Conservation (phyloP, 1,140 invertebrate species). For the Adoxophyes honmai region DNA sequence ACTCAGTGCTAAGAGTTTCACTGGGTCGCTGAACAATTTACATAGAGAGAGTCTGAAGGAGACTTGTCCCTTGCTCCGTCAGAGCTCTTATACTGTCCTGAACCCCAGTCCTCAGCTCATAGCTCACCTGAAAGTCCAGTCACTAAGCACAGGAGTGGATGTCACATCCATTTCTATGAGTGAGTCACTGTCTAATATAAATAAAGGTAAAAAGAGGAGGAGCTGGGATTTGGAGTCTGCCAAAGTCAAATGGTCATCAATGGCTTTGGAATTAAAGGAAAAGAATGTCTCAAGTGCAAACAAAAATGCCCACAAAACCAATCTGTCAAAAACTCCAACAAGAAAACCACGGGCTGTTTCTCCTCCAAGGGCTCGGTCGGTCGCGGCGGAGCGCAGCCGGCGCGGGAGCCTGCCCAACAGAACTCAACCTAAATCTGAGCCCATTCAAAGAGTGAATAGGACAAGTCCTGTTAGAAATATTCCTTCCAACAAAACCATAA, state of each 20-base stretch:
- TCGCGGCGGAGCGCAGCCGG: conserved; percentile 33
- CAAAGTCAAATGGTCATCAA: conserved; percentile 64
- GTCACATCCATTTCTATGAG: conserved; percentile 75
- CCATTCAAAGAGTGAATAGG: conserved; percentile 35
- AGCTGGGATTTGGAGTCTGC: conserved; percentile 76
- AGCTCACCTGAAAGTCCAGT: conserved; percentile 78
- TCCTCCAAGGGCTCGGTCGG: conserved; percentile 33
- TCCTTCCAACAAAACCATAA: conserved; percentile 15
- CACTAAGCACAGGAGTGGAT: conserved; percentile 63
- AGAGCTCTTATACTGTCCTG: conserved; percentile 81
- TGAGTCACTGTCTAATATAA: conserved; percentile 55
- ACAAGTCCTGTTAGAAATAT: conserved; percentile 37
- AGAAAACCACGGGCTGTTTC: conserved; percentile 29
- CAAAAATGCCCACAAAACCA: conserved; percentile 22
- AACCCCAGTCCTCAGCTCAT: conserved; percentile 80
- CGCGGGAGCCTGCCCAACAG: conserved; percentile 26
- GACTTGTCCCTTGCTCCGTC: conserved; percentile 70
- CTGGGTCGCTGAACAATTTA: conserved; percentile 68
- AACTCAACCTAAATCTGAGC: conserved; percentile 42
- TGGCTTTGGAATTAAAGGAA: conserved; percentile 57
- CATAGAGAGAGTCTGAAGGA: conserved; percentile 49
- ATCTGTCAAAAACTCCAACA: conserved; percentile 20
- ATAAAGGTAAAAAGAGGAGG: conserved; percentile 56
- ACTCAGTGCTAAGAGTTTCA: conserved; percentile 66
- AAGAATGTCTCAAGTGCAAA: conserved; percentile 39